A percentile compares a stretch with the other conserved stretches of the same genome.
Conservation (phyloP, 2,113 vertebrate genomes). For the Dunckerocampus dactyliophorus region DNA sequence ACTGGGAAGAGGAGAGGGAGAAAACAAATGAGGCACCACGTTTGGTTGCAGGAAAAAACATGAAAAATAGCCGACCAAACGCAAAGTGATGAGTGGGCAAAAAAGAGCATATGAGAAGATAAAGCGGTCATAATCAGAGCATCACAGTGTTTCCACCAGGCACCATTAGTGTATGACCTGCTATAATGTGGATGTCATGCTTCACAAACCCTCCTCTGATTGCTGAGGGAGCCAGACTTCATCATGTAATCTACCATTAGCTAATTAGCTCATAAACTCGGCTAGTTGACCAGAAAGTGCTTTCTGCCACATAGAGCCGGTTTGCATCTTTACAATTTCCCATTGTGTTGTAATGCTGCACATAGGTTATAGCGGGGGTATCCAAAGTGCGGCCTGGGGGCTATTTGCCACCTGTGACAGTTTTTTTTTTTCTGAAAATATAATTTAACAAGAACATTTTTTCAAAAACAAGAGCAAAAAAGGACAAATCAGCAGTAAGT, state of each 20-base stretch:
- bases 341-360: neutral
- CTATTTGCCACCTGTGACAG: too few species aligned
- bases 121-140: slow-evolving; percentile 13
- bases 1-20: slow-evolving; percentile 36
- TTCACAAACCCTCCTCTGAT: slow-evolving; percentile 49
- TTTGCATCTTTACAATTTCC: slow-evolving; percentile 23
- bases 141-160: slow-evolving; percentile 37
- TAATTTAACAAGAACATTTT: too few species aligned
- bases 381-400: too few species aligned
- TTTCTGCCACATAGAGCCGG: slow-evolving; percentile 1
- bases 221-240: slow-evolving; percentile 43
- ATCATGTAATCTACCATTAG: slow-evolving; percentile 61
- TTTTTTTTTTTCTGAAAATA: too few species aligned
- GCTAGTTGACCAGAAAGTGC: slow-evolving; percentile 27
- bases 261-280: slow-evolving; percentile 68
- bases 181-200: slow-evolving; percentile 51
- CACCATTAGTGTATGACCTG: slow-evolving; percentile 45
- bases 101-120: slow-evolving; percentile 40
- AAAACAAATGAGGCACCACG: slow-evolving; percentile 37
- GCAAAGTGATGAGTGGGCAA: slow-evolving; percentile 43
- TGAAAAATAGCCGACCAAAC: slow-evolving; percentile 11
- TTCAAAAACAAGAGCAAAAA: too few species aligned
- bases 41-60: slow-evolving; percentile 22
- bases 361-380: neutral
- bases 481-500: too few species aligned